A percentile compares a stretch with the other conserved stretches of the same genome.
phyloP scores from a whole-genome alignment of 2,113 vertebrate genomes.

The Apaloderma vittatum region DNA sequence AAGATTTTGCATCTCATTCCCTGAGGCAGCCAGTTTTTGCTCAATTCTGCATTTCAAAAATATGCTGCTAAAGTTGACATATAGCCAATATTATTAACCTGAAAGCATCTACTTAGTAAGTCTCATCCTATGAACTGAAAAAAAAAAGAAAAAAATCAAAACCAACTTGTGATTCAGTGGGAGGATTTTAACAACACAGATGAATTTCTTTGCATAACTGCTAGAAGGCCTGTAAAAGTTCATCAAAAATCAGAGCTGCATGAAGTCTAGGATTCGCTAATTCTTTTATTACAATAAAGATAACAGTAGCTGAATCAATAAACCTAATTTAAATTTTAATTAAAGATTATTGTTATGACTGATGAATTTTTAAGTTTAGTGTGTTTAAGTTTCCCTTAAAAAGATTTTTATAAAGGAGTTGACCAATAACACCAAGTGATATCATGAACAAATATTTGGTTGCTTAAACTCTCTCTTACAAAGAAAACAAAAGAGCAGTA shows the following conservation, averaged over 20 bases:
- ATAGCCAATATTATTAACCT: slow-evolving; percentile 51
- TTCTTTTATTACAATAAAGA: not conserved
- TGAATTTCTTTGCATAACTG: slow-evolving; percentile 46
- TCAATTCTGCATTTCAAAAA: slow-evolving; percentile 34
- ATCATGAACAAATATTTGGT: not conserved
- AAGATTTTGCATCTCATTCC: slow-evolving; percentile 52
- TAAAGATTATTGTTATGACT: not conserved
- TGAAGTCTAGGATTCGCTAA: not conserved
- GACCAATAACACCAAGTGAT: not conserved
- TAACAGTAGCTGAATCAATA: not conserved
- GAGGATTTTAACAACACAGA: slow-evolving; percentile 34
- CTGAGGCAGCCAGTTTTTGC: not conserved
- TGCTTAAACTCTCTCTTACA: not conserved
- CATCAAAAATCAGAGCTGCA: slow-evolving; percentile 1
- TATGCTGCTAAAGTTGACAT: not conserved
- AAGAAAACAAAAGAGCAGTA: not conserved
- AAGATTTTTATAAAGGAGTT: not conserved
- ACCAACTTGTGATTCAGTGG: not conserved
- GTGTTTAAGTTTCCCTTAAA: not conserved
- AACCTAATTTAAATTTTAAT: slow-evolving; percentile 1
- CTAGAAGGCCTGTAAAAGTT: slow-evolving; percentile 50
- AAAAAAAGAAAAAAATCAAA: not conserved
- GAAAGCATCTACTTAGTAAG: slow-evolving; percentile 42
- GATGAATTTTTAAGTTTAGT: not conserved
- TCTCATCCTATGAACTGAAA: slow-evolving; percentile 22